Percentiles rank a stretch among this genome's conserved stretches.
These are phyloP conservation scores for Pyrgus malvae DNA, from an alignment of 2,888 invertebrate genomes.

Conservation along the genomic window DNA sequence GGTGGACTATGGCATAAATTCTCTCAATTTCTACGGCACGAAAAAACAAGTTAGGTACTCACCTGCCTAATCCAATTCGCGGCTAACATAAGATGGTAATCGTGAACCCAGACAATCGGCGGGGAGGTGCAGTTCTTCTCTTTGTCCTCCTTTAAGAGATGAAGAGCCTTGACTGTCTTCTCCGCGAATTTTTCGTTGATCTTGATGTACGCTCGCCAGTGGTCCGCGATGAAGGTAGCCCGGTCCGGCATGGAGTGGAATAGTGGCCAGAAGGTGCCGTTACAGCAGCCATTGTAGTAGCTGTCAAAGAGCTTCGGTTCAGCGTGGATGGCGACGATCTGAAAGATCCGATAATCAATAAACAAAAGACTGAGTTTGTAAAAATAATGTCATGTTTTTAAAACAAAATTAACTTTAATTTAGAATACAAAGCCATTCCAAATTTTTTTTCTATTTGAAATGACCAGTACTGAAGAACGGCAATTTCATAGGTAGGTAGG, in stretches of 20 bases:
- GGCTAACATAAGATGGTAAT: slow-evolving; percentile 96
- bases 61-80: slow-evolving; percentile 95
- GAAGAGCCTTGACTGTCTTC: slow-evolving; percentile 87
- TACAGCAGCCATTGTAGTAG: slow-evolving; percentile 96
- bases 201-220: slow-evolving; percentile 91
- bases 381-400: too few relatives aligned
- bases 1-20: too few relatives aligned
- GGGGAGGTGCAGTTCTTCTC: slow-evolving; percentile 66
- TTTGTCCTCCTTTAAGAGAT: slow-evolving; percentile 76
- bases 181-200: slow-evolving; percentile 92
- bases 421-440: too few relatives aligned
- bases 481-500: too few relatives aligned
- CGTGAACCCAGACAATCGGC: slow-evolving; percentile 96
- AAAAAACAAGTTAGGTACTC: slow-evolving; percentile 22
- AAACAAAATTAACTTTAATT: too few relatives aligned
- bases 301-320: slow-evolving; percentile 89
- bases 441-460: too few relatives aligned
- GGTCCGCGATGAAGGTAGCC: slow-evolving; percentile 90
- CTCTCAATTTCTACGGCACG: too few relatives aligned
- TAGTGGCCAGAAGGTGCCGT: slow-evolving; percentile 95
- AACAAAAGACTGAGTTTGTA: too few relatives aligned
- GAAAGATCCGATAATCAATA: slow-evolving; percentile 41
- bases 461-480: too few relatives aligned
- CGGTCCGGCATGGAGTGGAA: slow-evolving; percentile 96
- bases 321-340: slow-evolving; percentile 91